Evolutionary conservation across 2,113 vertebrate species (phyloP), one percentile per base, ranked within the genome.

Genomic region (Melanerpes formicivorus): DNA sequence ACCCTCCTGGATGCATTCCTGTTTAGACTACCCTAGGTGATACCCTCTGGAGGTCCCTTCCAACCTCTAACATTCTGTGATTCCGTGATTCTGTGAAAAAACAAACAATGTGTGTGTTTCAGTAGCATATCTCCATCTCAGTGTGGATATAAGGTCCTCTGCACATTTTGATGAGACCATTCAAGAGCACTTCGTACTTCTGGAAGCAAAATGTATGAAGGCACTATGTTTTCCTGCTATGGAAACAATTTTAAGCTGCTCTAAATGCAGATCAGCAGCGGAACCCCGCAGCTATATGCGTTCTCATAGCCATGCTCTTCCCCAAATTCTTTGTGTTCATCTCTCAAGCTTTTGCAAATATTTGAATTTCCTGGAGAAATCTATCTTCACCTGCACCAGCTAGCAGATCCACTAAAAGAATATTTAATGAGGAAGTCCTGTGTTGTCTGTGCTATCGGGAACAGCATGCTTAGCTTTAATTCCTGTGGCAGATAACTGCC

Each of bases 341-440:
- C 79, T 73, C 66, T 69, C 0, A 0, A 67, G 72, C 65, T 94
- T 90, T 84, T 69, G 34, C 54, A 95, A 91, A 91, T 93, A 92
- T 87, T 94, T 93, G 87, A 86, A 85, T 90, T 93, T 95, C 93
- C 73, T 90, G 82, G 46, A 93, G 89, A 70, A 93, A 94, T 17
- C 18, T 0, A 0, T 85, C 62, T 74, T 93, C 66, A 94, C 84
- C 79, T 94, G 84, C 79, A 88, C 30, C 78, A 67, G 25, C 62
- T 48, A 87, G 65, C 76, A 88, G 62, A 85, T 30, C 32, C n/a
- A 67, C 73, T 85, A 26, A 88, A 88, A 81, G 90, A 95, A 93
- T 90, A 80, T 90, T 90, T 93, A 90, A 94, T 90, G 73, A 78
- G 82, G 55, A 92, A 76, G 58, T 63, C 4, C 73, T 69, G 30